These are phyloP conservation scores for Enhydra lutris DNA, from an alignment of 2,113 vertebrate genomes.

Conservation along the genomic window DNA sequence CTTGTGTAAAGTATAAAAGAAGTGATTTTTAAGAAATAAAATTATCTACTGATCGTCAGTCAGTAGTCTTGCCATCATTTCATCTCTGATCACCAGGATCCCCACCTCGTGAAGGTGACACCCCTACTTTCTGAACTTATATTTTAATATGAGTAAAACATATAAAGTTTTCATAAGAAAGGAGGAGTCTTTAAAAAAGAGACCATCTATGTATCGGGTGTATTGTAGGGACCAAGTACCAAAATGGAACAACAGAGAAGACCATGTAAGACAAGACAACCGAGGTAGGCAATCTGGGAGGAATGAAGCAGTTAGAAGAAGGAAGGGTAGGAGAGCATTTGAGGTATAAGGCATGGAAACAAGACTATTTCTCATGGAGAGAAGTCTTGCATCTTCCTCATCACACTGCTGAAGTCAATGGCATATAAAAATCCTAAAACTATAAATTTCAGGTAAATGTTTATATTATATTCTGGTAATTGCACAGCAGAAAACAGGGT, in stretches of 20 bases:
- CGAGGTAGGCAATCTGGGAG: background rate
- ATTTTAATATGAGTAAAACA: background rate
- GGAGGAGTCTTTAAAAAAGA: background rate
- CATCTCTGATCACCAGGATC: no score
- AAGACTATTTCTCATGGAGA: background rate
- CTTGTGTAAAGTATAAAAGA: no score
- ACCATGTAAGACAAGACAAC: background rate
- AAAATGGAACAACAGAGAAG: background rate
- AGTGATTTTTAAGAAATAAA: no score
- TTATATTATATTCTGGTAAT: background rate
- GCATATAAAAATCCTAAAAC: background rate
- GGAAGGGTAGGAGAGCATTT: background rate
- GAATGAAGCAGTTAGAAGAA: rapidly evolving
- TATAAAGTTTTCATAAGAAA: background rate
- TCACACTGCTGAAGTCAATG: background rate
- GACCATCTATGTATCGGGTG: background rate
- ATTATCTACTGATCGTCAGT: no score
- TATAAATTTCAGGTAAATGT: background rate
- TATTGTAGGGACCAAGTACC: background rate
- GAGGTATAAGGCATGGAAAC: background rate
- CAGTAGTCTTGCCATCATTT: no score
- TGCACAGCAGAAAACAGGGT: background rate
- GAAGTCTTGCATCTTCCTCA: background rate
- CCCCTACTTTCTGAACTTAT: background rate
- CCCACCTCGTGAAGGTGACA: no score